Evolutionary conservation across 2,113 vertebrate species (phyloP), one percentile per base, ranked within the genome.

Genomic region (Meriones unguiculatus): DNA sequence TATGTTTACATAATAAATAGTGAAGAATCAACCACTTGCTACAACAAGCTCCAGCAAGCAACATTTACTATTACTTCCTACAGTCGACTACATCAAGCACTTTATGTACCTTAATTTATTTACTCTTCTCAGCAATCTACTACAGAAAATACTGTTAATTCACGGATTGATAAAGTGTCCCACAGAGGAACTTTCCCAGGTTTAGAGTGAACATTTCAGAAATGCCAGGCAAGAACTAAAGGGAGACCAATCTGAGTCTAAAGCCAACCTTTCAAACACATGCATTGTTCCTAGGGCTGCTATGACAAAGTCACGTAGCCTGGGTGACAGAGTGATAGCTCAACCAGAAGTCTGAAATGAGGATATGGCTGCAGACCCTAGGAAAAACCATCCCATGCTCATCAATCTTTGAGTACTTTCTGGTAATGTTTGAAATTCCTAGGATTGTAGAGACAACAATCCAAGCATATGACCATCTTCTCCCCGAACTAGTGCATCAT

Each of bases 391-490:
- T 67, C 30, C 35, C 12, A 50, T 6, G 4, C 8, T 72, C 11
- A 69, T 82, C 8, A 1, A 57, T 12, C 6, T 65, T 7, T 35
- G 6, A 22, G 28, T 20, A 35, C 64, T 59, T 78, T 20, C 17
- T 5, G 11, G 2, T 28, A 30, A 75, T 52, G 20, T 57, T 32
- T 24, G 15, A 30, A 2, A 7, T 35, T 50, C 65, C 25, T 82
- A 35, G 24, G 0, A 14, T 59, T 59, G 0, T 7, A 52, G 5
- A 32, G 28, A 50, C 5, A 24, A 57, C 4, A 4, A 11, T 17
- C 20, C 50, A 41, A 7, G 24, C 62, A 41, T 5, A 35, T 17
- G 65, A 8, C 6, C 2, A 0, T 41, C 73, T 85, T 41, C n/a
- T 73, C 30, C 30, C 22, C 25, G 10, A 52, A 32, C 59, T 54